These are phyloP conservation scores for Elachura formosa DNA, from an alignment of 2,113 vertebrate genomes.

Conservation along the genomic window DNA sequence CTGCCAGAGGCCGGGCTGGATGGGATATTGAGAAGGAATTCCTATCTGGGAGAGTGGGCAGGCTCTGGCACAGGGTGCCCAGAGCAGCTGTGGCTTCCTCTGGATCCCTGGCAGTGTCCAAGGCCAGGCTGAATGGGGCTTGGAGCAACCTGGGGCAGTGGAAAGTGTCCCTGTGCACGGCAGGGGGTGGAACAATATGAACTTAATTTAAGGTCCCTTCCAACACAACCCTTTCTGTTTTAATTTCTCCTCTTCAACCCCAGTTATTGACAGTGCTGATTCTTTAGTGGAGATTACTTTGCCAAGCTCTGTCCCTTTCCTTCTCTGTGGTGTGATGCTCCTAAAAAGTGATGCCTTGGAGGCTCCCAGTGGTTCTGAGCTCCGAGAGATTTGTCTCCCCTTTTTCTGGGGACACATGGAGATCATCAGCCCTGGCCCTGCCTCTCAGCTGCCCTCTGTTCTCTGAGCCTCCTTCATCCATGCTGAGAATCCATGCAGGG, in stretches of 20 bases:
- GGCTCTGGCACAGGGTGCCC: not conserved
- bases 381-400: not conserved
- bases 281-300: not conserved
- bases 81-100: not conserved
- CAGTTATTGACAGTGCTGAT: not conserved
- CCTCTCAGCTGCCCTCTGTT: not conserved
- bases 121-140: fast-evolving
- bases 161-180: not conserved
- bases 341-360: not conserved
- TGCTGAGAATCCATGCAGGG: not conserved
- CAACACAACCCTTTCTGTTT: not conserved
- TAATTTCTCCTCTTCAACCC: not conserved
- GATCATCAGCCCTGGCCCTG: not conserved
- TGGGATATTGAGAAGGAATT: not conserved
- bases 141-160: not conserved
- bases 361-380: not conserved
- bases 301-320: not conserved
- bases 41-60: fast-evolving
- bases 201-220: not conserved
- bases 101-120: not conserved
- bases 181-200: fast-evolving
- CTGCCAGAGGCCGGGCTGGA: fast-evolving
- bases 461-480: not conserved
- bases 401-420: not conserved
- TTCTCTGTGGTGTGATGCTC: not conserved